Evolutionary conservation across 2,113 vertebrate genomes (phyloP).

Genomic region (Callorhinus ursinus): DNA sequence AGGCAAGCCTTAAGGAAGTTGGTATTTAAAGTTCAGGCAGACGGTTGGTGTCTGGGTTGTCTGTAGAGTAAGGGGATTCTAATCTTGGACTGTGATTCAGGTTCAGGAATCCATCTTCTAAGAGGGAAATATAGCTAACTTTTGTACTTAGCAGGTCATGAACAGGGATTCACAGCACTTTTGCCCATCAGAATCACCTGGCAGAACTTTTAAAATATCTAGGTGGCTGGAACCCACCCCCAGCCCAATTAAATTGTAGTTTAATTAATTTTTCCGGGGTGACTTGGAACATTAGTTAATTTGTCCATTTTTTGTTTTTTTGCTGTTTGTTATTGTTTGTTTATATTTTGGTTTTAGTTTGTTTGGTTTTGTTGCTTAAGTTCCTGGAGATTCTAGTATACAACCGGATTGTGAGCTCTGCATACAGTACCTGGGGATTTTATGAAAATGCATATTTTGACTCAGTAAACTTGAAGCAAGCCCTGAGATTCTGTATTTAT

Average conservation of each 20-base stretch:
- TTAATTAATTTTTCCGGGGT: not conserved
- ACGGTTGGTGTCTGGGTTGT: not conserved
- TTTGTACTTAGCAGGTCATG: not conserved
- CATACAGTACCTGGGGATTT: not conserved
- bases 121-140: not conserved
- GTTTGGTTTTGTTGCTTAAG: not conserved
- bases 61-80: not conserved
- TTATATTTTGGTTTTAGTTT: not conserved
- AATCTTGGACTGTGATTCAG: not conserved
- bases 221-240: rapidly evolving
- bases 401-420: not conserved
- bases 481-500: not conserved
- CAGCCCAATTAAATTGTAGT: not conserved
- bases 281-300: not conserved
- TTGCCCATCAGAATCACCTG: not conserved
- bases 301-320: not conserved
- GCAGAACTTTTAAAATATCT: not conserved
- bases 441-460: not conserved
- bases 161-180: not conserved
- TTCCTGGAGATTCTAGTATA: not conserved
- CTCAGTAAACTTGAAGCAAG: not conserved
- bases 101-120: not conserved
- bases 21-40: not conserved
- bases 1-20: not conserved
- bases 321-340: not conserved